A percentile compares a stretch with the other conserved stretches of the same genome.
Conservation (phyloP, 2,113 vertebrate species). For the Microcebus jonahi region DNA sequence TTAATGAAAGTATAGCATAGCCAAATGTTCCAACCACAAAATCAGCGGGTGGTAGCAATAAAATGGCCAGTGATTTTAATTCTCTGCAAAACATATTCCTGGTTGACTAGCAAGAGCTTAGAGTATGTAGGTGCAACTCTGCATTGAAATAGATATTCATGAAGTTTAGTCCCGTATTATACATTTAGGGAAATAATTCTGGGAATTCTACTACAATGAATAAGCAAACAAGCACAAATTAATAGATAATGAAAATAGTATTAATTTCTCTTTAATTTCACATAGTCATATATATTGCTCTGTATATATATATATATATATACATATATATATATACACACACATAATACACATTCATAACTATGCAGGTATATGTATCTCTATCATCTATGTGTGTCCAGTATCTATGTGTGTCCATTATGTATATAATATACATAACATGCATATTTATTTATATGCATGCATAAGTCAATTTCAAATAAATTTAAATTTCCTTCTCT, state of each 20-base stretch:
- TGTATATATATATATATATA: neutral
- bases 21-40: conserved; percentile 63
- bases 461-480: neutral
- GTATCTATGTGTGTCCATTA: neutral
- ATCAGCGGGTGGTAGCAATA: neutral
- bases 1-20: conserved; percentile 70
- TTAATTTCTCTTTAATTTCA: neutral
- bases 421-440: neutral
- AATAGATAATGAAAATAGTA: neutral
- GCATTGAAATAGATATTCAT: neutral
- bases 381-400: neutral
- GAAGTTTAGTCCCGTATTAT: neutral
- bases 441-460: neutral
- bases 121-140: neutral
- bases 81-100: neutral
- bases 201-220: neutral
- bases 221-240: neutral
- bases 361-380: neutral
- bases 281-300: neutral
- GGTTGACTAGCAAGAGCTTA: neutral
- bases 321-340: neutral
- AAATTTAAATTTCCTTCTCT: neutral
- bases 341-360: neutral
- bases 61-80: conserved; percentile 12
- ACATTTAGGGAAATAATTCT: neutral